These are phyloP conservation scores for Heteractis magnifica DNA, from an alignment of 92 coral and sea anemone species.

Conservation along the genomic window DNA sequence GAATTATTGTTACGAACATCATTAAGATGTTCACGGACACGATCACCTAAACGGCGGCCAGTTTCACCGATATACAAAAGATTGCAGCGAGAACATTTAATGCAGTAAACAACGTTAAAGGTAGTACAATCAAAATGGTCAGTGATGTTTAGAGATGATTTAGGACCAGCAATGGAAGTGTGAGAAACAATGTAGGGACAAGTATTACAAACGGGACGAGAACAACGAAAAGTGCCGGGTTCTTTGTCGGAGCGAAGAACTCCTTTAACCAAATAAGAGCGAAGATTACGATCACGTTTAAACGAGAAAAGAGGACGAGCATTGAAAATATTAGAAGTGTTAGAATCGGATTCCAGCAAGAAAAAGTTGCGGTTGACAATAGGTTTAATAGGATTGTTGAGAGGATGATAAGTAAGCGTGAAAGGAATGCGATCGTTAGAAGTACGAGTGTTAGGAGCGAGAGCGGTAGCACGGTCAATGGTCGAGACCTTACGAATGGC, in stretches of 20 bases:
- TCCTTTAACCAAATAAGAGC: conserved; percentile 41
- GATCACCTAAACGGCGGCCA: too few relatives aligned
- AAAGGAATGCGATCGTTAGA: conserved; percentile 35
- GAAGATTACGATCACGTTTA: conserved; percentile 27
- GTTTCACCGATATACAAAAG: conserved; percentile 25
- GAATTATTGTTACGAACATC: too few relatives aligned
- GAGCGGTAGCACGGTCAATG: conserved; percentile 37
- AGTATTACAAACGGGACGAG: conserved; percentile 17
- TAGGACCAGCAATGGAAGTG: too few relatives aligned
- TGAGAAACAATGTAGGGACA: conserved; percentile 29
- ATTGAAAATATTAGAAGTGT: conserved; percentile 37
- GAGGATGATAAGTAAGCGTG: conserved; percentile 37
- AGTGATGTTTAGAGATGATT: too few relatives aligned
- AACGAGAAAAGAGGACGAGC: conserved; percentile 42
- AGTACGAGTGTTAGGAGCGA: conserved; percentile 32
- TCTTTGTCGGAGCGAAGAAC: conserved; percentile 36
- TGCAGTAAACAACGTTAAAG: conserved; percentile 20
- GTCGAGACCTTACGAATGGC: conserved; percentile 31
- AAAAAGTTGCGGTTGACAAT: conserved; percentile 38
- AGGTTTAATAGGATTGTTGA: conserved; percentile 35
- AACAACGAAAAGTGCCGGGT: too few relatives aligned
- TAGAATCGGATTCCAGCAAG: conserved; percentile 26
- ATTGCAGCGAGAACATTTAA: conserved; percentile 22
- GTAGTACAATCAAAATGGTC: conserved; percentile 9
- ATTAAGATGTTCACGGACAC: neutral